A percentile compares a stretch with the other conserved stretches of the same genome.
These are phyloP conservation scores for Chamaea fasciata DNA, from an alignment of 2,113 vertebrate genomes.

Conservation along the genomic window DNA sequence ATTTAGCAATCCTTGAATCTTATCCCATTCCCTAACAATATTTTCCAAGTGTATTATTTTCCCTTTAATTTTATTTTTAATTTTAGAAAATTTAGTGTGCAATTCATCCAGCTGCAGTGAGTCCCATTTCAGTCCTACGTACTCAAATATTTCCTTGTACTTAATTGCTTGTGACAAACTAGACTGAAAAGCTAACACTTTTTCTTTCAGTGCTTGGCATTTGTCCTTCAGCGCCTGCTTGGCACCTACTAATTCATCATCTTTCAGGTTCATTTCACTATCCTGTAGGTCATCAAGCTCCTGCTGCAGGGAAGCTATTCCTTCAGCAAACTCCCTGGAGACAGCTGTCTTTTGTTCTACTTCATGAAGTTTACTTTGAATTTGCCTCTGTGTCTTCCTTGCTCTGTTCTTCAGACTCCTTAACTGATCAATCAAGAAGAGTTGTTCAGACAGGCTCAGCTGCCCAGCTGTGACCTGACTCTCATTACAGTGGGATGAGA, in stretches of 20 bases:
- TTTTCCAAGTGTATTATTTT: slow-evolving; percentile 63
- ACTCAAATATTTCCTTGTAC: slow-evolving; percentile 69
- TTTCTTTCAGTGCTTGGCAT: slow-evolving; percentile 31
- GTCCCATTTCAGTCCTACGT: slow-evolving; percentile 63
- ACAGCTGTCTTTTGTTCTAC: slow-evolving; percentile 66
- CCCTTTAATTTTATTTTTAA: slow-evolving; percentile 65
- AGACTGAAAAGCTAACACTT: slow-evolving; percentile 18
- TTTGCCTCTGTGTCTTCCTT: slow-evolving; percentile 62
- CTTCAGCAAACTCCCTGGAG: slow-evolving; percentile 66
- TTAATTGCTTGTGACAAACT: slow-evolving; percentile 43
- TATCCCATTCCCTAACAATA: slow-evolving; percentile 61
- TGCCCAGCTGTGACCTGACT: slow-evolving; percentile 70
- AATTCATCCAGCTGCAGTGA: slow-evolving; percentile 45
- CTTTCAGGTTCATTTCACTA: background rate
- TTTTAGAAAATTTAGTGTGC: slow-evolving; percentile 42
- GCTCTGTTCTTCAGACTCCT: slow-evolving; percentile 76
- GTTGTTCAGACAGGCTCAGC: slow-evolving; percentile 79
- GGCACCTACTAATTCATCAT: background rate
- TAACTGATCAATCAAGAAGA: slow-evolving; percentile 78
- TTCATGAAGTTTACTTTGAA: slow-evolving; percentile 71
- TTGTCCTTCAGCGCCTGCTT: slow-evolving; percentile 9
- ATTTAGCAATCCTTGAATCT: slow-evolving; percentile 70
- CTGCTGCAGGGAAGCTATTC: slow-evolving; percentile 64
- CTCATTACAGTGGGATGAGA: slow-evolving; percentile 73
- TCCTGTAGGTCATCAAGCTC: slow-evolving; percentile 65